Evolutionary conservation across 2,113 vertebrate genomes (phyloP), one percentile per base, ranked within the genome.

Genomic region (Psettodes erumei): DNA sequence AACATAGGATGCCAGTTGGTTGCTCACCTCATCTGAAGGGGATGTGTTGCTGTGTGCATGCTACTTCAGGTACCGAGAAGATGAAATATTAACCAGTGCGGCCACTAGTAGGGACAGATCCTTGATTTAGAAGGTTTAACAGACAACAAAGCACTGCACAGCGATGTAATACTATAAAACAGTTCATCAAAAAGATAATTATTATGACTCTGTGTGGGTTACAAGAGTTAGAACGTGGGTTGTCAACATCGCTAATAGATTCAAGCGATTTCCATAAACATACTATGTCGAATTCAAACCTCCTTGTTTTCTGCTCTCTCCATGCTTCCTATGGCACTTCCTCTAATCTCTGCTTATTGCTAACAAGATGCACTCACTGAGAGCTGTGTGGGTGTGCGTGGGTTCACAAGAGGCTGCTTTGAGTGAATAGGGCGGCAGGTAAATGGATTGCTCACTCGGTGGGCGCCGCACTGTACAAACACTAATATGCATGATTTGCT

Each of bases 301-400:
- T 23, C 6, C 35, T n/a, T 43, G 30, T 50, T 47, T 63, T 65
- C n/a, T 25, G 40, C 59, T 74, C 27, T 19, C 38, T 32, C 9
- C 38, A 8, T 66, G 48, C 56, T 42, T 23, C 37, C 62, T 56
- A 51, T 48, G 1, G 28, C 77, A 43, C 27, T 59, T 7, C 13
- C 67, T 74, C 32, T 72, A 58, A 85, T 72, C 62, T 70, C 60
- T 72, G 51, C 67, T 50, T 61, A 38, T 53, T 78, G 71, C 63
- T 79, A 69, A 79, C 47, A 53, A 63, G 64, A 72, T 62, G 72
- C 40, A 21, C 48, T 70, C 6, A 28, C 25, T 40, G 58, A 74
- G 35, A 67, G 23, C 74, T 76, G 78, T 42, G 80, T 84, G 69
- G 62, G 77, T 55, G 59, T 51, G 45, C 55, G 72, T 56, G 23